A percentile compares a stretch with the other conserved stretches of the same genome.
Conservation (phyloP, 2,888 invertebrate genomes). For the Spodoptera littoralis region DNA sequence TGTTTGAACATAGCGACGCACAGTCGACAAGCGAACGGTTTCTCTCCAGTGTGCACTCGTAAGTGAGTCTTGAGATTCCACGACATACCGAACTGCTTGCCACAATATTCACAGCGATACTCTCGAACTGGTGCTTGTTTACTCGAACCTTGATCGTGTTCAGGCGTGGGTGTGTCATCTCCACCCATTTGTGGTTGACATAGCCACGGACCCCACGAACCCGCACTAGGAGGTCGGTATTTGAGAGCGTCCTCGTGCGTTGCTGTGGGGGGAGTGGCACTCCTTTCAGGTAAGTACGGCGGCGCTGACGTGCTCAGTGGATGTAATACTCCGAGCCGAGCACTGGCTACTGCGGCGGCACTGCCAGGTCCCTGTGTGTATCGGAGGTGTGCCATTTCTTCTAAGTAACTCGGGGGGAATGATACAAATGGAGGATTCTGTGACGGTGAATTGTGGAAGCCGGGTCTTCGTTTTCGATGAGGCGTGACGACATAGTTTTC, state of each 20-base stretch:
- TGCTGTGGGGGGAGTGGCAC: conserved; percentile 89
- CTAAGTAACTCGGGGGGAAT: conserved; percentile 93
- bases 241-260: conserved; percentile 89
- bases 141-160: conserved; percentile 87
- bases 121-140: conserved; percentile 92
- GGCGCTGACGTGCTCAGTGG: conserved; percentile 93
- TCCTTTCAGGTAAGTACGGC: conserved; percentile 90
- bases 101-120: conserved; percentile 96
- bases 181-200: conserved; percentile 91
- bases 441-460: conserved; percentile 95
- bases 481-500: conserved; percentile 96
- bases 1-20: conserved; percentile 98
- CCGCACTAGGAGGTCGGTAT: conserved; percentile 92
- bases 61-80: conserved; percentile 97
- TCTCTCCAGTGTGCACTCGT: conserved; percentile 96
- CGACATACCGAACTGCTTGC: conserved; percentile 97
- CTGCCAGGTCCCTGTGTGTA: conserved; percentile 90
- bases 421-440: conserved; percentile 96
- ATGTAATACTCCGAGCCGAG: conserved; percentile 86
- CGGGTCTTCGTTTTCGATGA: conserved; percentile 95
- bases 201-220: conserved; percentile 91
- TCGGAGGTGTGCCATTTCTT: conserved; percentile 91
- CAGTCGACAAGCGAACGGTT: conserved; percentile 95
- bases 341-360: conserved; percentile 88
- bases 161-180: conserved; percentile 81